Percentiles rank a stretch among this genome's conserved stretches.
These are phyloP conservation scores for Bambusicola thoracicus DNA, from an alignment of 2,113 vertebrate species.

Conservation along the genomic window DNA sequence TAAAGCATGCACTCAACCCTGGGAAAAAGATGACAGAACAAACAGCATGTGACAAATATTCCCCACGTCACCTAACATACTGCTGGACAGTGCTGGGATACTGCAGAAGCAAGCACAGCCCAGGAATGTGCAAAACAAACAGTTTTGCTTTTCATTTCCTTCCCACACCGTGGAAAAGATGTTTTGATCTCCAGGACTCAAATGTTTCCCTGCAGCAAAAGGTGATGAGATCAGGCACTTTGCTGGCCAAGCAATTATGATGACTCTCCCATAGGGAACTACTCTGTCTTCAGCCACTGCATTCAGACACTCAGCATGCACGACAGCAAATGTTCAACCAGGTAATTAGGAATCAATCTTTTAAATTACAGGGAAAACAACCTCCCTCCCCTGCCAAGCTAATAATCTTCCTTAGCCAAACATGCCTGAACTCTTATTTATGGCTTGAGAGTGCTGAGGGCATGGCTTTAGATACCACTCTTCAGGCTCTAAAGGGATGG, in stretches of 20 bases:
- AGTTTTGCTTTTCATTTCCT: neutral
- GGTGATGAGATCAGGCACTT: accelerated
- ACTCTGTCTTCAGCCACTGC: neutral
- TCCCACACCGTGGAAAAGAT: neutral
- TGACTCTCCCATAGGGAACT: neutral
- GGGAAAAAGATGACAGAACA: neutral
- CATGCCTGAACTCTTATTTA: neutral
- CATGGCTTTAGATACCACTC: neutral
- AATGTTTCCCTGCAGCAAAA: neutral
- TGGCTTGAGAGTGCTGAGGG: accelerated
- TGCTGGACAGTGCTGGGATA: neutral
- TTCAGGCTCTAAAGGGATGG: neutral
- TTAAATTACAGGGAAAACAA: neutral
- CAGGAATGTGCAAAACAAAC: neutral
- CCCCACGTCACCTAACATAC: neutral
- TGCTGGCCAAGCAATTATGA: accelerated
- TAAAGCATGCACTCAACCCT: neutral
- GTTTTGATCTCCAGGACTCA: accelerated
- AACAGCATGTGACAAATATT: neutral
- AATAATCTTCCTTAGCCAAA: neutral
- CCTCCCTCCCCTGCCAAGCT: neutral
- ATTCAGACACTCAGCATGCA: neutral
- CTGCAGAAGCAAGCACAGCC: neutral
- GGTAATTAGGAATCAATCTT: neutral
- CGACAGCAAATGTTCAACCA: neutral